These are phyloP conservation scores for Cheilosia pagana DNA, from an alignment of 2,888 invertebrate species.

Conservation along the genomic window DNA sequence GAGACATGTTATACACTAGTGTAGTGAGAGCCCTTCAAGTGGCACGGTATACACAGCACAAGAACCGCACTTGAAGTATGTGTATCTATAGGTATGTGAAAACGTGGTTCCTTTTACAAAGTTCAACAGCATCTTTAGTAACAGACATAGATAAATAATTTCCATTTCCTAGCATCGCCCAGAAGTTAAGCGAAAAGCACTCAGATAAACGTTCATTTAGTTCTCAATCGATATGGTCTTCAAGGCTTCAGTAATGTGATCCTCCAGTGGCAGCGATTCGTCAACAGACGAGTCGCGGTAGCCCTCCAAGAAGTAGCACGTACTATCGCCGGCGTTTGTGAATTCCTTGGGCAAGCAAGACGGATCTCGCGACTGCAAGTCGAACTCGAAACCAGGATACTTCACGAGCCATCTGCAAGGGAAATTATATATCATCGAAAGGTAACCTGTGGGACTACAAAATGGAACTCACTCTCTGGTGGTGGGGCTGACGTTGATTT, in stretches of 20 bases:
- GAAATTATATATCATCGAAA: not conserved
- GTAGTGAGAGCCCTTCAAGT: constrained; percentile 1
- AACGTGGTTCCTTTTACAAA: constrained; percentile 13
- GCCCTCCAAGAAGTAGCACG: constrained; percentile 93
- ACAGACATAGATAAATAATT: constrained; percentile 20
- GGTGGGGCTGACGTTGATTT: constrained; percentile 96
- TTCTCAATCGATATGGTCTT: constrained; percentile 79
- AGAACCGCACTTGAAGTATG: constrained; percentile 5
- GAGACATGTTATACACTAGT: constrained; percentile 11
- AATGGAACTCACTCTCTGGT: constrained; percentile 91
- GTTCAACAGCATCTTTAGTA: constrained; percentile 43
- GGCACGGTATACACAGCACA: not conserved
- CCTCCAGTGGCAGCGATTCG: constrained; percentile 84
- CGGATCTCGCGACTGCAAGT: constrained; percentile 89
- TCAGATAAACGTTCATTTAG: constrained; percentile 28
- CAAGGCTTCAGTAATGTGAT: constrained; percentile 82
- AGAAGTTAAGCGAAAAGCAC: constrained; percentile 10
- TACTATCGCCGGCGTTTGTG: constrained; percentile 90
- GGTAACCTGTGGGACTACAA: not conserved
- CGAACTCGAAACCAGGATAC: constrained; percentile 88
- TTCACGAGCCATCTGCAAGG: constrained; percentile 89
- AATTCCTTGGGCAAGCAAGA: constrained; percentile 93
- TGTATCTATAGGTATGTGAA: not conserved
- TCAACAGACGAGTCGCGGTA: constrained; percentile 90
- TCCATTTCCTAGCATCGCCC: constrained; percentile 23